These are phyloP conservation scores for Rhogogaster chlorosoma DNA, from an alignment of 2,888 invertebrate species.

Conservation along the genomic window DNA sequence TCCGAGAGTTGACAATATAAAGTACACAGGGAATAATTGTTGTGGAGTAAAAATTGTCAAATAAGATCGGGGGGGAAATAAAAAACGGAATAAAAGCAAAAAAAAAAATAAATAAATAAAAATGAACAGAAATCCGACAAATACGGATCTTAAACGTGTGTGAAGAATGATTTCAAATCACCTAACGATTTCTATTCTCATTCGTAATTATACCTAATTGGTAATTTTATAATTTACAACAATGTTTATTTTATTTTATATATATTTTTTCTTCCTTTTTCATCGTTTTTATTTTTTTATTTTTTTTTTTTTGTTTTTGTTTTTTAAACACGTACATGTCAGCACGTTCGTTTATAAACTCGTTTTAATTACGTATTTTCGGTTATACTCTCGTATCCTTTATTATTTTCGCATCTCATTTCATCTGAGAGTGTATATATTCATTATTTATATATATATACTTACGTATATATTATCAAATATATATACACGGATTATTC, in stretches of 20 bases:
- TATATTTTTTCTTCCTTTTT: background rate
- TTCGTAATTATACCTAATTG: background rate
- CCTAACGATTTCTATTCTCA: background rate
- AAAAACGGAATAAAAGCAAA: background rate
- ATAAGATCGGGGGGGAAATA: no score
- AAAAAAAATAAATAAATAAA: background rate
- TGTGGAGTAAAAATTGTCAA: background rate
- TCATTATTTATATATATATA: background rate
- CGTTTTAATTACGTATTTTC: constrained; percentile 29
- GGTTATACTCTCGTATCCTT: constrained; percentile 7
- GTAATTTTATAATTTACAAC: constrained; percentile 25
- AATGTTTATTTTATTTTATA: constrained; percentile 3
- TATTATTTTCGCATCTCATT: background rate
- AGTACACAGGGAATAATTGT: background rate
- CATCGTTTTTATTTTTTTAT: background rate
- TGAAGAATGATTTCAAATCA: background rate
- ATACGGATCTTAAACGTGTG: background rate
- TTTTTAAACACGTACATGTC: constrained; percentile 3
- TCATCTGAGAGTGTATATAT: background rate
- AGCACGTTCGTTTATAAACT: constrained; percentile 5
- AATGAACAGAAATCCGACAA: background rate
- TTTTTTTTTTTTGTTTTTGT: background rate
- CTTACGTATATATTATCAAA: constrained; percentile 10
- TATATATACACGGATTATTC: constrained; percentile 20
- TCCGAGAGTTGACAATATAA: background rate